A percentile compares a stretch with the other conserved stretches of the same genome.
Evolutionary conservation across 2,888 invertebrate species (phyloP).

Genomic region (Octonoba sinensis): DNA sequence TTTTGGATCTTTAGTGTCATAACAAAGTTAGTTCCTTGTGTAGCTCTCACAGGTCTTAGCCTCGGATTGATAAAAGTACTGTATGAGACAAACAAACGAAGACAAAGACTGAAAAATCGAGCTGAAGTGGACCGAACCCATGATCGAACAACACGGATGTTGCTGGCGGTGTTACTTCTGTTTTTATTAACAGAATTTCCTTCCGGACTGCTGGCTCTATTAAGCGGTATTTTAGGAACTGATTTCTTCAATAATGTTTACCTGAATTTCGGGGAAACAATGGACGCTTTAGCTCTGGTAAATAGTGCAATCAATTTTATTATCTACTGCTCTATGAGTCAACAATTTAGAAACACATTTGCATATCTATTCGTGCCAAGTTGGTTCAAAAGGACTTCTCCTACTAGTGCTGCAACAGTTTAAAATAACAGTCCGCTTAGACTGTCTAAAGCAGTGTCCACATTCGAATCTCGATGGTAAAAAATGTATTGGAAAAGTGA

Average conservation of each 20-base stretch:
- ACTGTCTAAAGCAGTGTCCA: not conserved
- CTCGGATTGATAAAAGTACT: slow-evolving; percentile 70
- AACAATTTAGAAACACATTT: slow-evolving; percentile 83
- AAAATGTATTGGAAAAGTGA: too few species aligned
- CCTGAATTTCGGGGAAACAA: slow-evolving; percentile 77
- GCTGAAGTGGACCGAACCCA: slow-evolving; percentile 58
- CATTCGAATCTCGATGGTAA: too few species aligned
- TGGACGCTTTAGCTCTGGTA: slow-evolving; percentile 89
- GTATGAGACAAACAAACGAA: slow-evolving; percentile 67
- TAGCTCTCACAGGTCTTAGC: slow-evolving; percentile 81
- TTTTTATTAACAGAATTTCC: slow-evolving; percentile 92
- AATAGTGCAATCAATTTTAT: slow-evolving; percentile 95
- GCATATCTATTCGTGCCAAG: slow-evolving; percentile 77
- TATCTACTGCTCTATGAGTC: slow-evolving; percentile 92
- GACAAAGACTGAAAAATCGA: slow-evolving; percentile 65
- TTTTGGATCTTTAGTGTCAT: slow-evolving; percentile 94
- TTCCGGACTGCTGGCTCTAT: slow-evolving; percentile 81
- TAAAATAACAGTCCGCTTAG: not conserved
- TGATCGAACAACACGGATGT: slow-evolving; percentile 90
- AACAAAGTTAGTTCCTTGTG: slow-evolving; percentile 91
- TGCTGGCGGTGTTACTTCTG: slow-evolving; percentile 86
- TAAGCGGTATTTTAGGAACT: slow-evolving; percentile 83
- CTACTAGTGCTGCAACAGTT: slow-evolving; percentile 32
- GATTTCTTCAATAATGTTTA: slow-evolving; percentile 78
- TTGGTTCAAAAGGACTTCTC: slow-evolving; percentile 19